phyloP scores from a whole-genome alignment of 2,797 vertebrate genomes.

The Pseudopleuronectes americanus region DNA sequence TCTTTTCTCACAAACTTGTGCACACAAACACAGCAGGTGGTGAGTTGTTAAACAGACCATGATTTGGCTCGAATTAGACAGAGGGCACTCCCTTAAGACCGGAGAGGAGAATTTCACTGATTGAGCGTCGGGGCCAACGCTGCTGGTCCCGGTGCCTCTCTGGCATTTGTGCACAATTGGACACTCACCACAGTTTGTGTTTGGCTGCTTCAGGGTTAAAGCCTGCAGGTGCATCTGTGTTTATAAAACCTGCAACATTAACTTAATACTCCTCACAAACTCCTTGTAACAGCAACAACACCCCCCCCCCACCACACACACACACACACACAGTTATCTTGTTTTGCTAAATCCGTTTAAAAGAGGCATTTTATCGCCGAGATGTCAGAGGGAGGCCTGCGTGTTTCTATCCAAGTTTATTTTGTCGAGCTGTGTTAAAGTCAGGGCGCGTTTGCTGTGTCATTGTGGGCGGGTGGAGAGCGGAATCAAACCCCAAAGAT shows the following conservation, averaged over 20 bases:
- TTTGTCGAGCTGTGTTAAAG: constrained; percentile 33
- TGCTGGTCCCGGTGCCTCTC: constrained; percentile 44
- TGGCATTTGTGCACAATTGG: constrained; percentile 28
- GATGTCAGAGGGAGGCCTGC: constrained; percentile 19
- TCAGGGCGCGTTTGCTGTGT: constrained; percentile 31
- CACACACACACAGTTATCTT: no score
- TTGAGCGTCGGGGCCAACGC: constrained; percentile 38
- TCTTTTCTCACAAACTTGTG: constrained; percentile 12
- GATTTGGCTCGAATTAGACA: constrained; percentile 63
- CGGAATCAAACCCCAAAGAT: constrained; percentile 8
- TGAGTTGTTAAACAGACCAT: constrained; percentile 67
- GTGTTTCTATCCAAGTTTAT: constrained; percentile 48
- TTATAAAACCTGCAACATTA: constrained; percentile 19
- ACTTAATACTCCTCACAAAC: constrained; percentile 3
- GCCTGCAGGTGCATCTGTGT: constrained; percentile 26
- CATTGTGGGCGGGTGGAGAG: neutral
- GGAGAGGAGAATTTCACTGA: constrained; percentile 55
- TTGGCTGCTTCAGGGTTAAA: constrained; percentile 21
- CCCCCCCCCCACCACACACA: neutral
- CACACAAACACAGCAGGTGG: constrained; percentile 63
- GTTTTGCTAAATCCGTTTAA: constrained; percentile 36
- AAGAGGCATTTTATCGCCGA: constrained; percentile 22
- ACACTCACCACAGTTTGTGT: constrained; percentile 12
- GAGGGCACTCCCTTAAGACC: constrained; percentile 51
- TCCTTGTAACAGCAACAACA: neutral